A percentile compares a stretch with the other conserved stretches of the same genome.
Evolutionary conservation across 1,140 invertebrate genomes (phyloP).

Genomic region (Zaprionus ornatus): DNA sequence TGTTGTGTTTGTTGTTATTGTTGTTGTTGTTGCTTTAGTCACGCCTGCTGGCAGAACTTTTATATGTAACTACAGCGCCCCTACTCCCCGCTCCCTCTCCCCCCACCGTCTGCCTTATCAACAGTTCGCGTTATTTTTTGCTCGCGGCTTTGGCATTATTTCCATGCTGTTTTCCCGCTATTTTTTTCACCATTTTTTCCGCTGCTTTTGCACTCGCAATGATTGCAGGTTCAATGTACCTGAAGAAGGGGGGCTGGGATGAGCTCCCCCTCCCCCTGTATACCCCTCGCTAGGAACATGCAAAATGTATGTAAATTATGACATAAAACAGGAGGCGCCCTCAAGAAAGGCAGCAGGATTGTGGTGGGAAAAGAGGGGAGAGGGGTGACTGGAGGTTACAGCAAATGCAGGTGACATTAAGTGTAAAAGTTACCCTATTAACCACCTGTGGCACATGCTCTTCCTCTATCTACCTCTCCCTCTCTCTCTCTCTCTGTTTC

Average conservation of each 20-base stretch:
- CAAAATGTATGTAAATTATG: slow-evolving; percentile 81
- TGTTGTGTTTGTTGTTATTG: slow-evolving; percentile 39
- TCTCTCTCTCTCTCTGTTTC: background rate
- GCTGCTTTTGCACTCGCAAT: slow-evolving; percentile 43
- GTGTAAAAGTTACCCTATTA: slow-evolving; percentile 78
- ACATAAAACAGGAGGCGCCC: slow-evolving; percentile 53
- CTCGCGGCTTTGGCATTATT: slow-evolving; percentile 27
- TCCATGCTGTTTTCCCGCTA: slow-evolving; percentile 5
- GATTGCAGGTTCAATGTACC: slow-evolving; percentile 78
- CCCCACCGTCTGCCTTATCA: slow-evolving; percentile 18
- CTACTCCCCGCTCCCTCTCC: too few species aligned
- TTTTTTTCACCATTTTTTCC: background rate
- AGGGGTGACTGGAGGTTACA: background rate
- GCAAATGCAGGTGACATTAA: slow-evolving; percentile 59
- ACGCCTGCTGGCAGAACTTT: slow-evolving; percentile 58
- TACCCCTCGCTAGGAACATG: slow-evolving; percentile 52
- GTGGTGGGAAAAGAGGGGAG: background rate
- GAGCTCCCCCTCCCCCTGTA: slow-evolving; percentile 2
- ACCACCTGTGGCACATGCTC: slow-evolving; percentile 68
- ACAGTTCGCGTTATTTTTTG: slow-evolving; percentile 22
- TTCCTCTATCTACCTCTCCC: background rate
- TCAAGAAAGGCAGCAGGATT: slow-evolving; percentile 10
- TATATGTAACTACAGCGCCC: slow-evolving; percentile 44
- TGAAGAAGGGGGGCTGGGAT: slow-evolving; percentile 12
- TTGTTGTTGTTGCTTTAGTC: slow-evolving; percentile 46